Percentiles rank a stretch among this genome's conserved stretches.
Evolutionary conservation across 2,797 vertebrate species (phyloP).

Genomic region (Lacerta viridis): DNA sequence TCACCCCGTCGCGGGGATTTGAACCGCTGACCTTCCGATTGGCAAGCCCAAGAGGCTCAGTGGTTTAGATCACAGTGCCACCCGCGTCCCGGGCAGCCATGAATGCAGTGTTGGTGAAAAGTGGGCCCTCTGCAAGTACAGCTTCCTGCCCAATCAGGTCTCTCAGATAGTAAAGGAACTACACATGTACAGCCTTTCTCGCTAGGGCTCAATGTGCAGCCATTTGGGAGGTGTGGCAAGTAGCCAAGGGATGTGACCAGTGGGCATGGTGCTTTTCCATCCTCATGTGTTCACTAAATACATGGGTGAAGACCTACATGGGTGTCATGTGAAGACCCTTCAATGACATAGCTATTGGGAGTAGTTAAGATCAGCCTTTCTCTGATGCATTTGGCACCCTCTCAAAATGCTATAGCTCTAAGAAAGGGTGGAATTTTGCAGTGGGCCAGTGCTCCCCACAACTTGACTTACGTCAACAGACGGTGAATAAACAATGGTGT

Average conservation of each 20-base stretch:
- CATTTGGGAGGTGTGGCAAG: neutral
- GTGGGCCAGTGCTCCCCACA: neutral
- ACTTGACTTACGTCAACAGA: neutral
- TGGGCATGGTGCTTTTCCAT: neutral
- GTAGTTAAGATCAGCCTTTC: neutral
- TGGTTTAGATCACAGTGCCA: no score
- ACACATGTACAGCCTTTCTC: neutral
- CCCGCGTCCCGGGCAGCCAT: neutral
- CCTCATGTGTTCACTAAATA: no score
- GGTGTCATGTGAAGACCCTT: neutral
- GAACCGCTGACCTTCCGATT: no score
- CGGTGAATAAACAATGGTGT: neutral
- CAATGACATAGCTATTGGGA: neutral
- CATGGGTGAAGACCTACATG: neutral
- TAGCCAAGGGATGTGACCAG: no score
- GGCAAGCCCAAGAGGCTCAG: no score
- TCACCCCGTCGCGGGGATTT: no score
- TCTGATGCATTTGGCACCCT: neutral
- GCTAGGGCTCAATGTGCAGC: neutral
- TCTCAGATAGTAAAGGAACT: neutral
- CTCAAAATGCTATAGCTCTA: neutral
- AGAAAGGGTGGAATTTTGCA: neutral
- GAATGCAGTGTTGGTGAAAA: neutral
- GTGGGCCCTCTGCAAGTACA: neutral
- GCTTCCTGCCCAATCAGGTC: neutral